A percentile compares a stretch with the other conserved stretches of the same genome.
Evolutionary conservation across 2,888 invertebrate species (phyloP).

Genomic region (Bellardia bayeri): DNA sequence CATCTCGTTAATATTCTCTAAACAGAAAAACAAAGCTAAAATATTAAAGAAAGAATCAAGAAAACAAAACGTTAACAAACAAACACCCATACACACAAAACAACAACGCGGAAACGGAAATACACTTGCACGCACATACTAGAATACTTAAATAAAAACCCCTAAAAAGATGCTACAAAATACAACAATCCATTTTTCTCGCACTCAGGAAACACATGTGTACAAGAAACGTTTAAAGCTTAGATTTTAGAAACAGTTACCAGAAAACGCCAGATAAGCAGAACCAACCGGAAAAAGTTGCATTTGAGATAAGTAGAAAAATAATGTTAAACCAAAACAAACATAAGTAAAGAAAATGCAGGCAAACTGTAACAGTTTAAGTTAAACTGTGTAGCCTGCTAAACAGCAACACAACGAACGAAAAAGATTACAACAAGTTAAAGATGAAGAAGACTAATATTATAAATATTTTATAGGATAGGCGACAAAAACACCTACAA

Average conservation of each 20-base stretch:
- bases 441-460: slow-evolving; percentile 24
- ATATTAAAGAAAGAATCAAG: not conserved
- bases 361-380: not conserved
- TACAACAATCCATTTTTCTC: not conserved
- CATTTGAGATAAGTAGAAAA: not conserved
- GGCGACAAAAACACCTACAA: not conserved
- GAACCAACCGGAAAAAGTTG: not conserved
- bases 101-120: slow-evolving; percentile 8
- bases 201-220: not conserved
- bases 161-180: not conserved
- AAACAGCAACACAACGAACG: not conserved
- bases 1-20: slow-evolving; percentile 31
- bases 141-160: not conserved
- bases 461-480: slow-evolving; percentile 40
- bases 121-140: not conserved
- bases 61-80: slow-evolving; percentile 10
- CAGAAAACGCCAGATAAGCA: slow-evolving; percentile 4
- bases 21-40: slow-evolving; percentile 11
- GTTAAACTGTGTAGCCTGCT: not conserved
- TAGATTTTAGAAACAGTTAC: not conserved
- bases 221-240: slow-evolving; percentile 6
- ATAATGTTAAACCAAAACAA: not conserved
- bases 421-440: slow-evolving; percentile 8
- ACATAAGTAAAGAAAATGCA: not conserved
- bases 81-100: not conserved